Conservation (phyloP, 2,113 vertebrate species). For the Pygoscelis adeliae region DNA sequence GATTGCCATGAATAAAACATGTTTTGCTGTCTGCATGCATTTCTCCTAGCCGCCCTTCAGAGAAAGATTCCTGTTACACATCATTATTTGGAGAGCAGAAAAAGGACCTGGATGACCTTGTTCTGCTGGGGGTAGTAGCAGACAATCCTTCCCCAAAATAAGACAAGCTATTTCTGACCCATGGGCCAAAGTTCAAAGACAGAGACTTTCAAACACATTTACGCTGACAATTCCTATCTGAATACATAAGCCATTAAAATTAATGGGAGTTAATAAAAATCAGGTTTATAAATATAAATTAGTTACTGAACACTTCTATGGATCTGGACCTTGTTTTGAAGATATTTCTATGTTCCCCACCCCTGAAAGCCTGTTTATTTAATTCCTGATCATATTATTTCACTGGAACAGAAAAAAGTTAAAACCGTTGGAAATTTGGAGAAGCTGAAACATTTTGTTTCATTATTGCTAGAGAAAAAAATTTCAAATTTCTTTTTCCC, state of each 20-base stretch:
- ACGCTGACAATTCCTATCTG: background rate
- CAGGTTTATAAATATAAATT: background rate
- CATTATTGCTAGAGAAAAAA: background rate
- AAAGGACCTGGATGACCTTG: background rate
- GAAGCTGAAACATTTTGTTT: background rate
- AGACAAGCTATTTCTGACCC: background rate
- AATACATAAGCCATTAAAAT: background rate
- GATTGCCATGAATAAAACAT: conserved; percentile 56
- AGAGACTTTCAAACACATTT: background rate
- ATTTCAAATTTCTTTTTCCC: background rate
- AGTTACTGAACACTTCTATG: background rate
- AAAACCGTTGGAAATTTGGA: background rate
- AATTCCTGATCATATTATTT: background rate
- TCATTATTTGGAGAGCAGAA: background rate
- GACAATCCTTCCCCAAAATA: background rate
- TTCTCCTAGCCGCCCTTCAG: background rate
- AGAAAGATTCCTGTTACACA: background rate
- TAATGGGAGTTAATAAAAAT: background rate
- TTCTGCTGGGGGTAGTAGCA: background rate
- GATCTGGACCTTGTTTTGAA: background rate
- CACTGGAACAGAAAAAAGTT: background rate
- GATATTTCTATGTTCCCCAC: background rate
- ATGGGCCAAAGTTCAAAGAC: background rate
- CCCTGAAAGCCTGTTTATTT: background rate
- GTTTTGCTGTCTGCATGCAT: background rate